Evolutionary conservation across 2,888 invertebrate genomes (phyloP), one percentile per base, ranked within the genome.

Genomic region (Eupithecia subfuscata): DNA sequence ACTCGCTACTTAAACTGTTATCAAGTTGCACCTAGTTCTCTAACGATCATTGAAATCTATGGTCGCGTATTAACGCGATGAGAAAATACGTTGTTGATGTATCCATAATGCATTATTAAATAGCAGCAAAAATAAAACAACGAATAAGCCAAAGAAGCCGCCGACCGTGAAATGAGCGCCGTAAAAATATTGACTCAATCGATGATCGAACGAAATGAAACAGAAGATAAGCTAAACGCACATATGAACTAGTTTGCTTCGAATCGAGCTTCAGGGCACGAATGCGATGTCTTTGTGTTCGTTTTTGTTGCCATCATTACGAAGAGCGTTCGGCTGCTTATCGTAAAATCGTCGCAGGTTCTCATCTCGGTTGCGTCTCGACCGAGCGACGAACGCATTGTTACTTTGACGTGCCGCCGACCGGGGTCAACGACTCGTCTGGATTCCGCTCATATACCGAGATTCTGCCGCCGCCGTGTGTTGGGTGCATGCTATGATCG

Each of bases 351-450:
- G 85, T 84, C 84, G 81, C 79, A 79, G 80, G 80, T 80, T 81
- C 80, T 75, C 80, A 84, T 85, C 85, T 86, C 85, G 83, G 76
- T 78, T 79, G 77, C 75, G 82, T 81, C 85, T 80, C 86, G 86
- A 85, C 84, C 90, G 90, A 81, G 77, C 81, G 85, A 81, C 86
- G 86, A 84, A 86, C 90, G 91, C 91, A 92, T 92, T 93, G 93
- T 93, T 90, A 88, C 92, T 93, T 93, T 93, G 94, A 92, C 89
- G 90, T 87, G 90, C 92, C 91, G 92, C 92, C 91, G 82, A 82
- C 84, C 84, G 88, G 91, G 93, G 93, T 94, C 92, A 90, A 89
- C 88, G 93, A 91, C 93, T 91, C 92, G 90, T 89, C 90, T 89
- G 93, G 91, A 93, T 94, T 94, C 92, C 92, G 92, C 92, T 89